Evolutionary conservation across 2,797 vertebrate species (phyloP).

Genomic region (Enteromius trimaculatus): DNA sequence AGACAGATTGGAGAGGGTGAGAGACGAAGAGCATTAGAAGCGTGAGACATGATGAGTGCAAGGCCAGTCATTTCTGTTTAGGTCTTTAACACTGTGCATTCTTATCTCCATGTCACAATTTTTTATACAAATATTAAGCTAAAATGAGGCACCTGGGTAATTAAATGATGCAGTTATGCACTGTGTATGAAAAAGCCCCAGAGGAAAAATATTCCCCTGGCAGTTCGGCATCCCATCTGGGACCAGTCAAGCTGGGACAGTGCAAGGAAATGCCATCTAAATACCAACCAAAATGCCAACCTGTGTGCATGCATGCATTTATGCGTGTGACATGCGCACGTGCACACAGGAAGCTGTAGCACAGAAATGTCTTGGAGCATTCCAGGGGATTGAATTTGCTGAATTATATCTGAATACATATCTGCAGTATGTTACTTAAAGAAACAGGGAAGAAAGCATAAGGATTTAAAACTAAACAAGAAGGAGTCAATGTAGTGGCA

Average conservation of each 20-base stretch:
- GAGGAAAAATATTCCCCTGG: slow-evolving; percentile 46
- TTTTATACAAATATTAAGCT: slow-evolving; percentile 56
- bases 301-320: slow-evolving; percentile 26
- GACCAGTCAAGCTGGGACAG: slow-evolving; percentile 72
- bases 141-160: slow-evolving; percentile 56
- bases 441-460: not conserved
- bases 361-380: not conserved
- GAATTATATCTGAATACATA: not conserved
- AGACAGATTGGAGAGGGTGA: slow-evolving; percentile 2
- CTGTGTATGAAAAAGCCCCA: slow-evolving; percentile 30
- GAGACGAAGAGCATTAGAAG: not conserved
- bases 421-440: not conserved
- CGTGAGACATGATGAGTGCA: not conserved
- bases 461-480: not conserved
- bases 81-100: slow-evolving; percentile 25
- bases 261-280: slow-evolving; percentile 78
- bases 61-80: not conserved
- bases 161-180: slow-evolving; percentile 62
- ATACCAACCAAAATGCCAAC: slow-evolving; percentile 79
- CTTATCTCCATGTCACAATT: not conserved
- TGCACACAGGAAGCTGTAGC: slow-evolving; percentile 8
- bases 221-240: slow-evolving; percentile 66
- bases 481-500: not conserved
- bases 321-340: slow-evolving; percentile 5
- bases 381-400: not conserved